Evolutionary conservation across 2,888 invertebrate species (phyloP).

Genomic region (Aphodius granarius): DNA sequence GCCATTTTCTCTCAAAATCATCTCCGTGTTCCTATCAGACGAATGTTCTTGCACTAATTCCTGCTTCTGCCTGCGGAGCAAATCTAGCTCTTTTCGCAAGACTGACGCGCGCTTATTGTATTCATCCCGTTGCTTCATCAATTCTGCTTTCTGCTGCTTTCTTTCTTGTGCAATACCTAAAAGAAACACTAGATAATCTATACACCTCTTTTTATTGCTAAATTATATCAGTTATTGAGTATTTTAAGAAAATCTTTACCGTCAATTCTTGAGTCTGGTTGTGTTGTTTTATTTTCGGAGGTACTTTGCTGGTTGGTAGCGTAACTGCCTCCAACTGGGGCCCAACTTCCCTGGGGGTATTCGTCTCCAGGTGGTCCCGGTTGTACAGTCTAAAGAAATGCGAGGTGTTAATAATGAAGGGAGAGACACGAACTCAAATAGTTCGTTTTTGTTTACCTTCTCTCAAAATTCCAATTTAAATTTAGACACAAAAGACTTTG

Average conservation of each 20-base stretch:
- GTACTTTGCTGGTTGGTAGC: slow-evolving; percentile 10
- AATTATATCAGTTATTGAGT: background rate
- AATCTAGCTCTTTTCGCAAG: slow-evolving; percentile 76
- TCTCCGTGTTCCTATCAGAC: slow-evolving; percentile 68
- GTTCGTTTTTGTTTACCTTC: slow-evolving; percentile 32
- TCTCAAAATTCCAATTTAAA: slow-evolving; percentile 29
- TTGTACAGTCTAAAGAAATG: slow-evolving; percentile 36
- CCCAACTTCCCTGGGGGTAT: slow-evolving; percentile 40
- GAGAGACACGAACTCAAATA: slow-evolving; percentile 7
- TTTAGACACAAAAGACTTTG: slow-evolving; percentile 24
- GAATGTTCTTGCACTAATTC: slow-evolving; percentile 75
- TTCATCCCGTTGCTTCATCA: slow-evolving; percentile 79
- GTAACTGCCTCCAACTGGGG: slow-evolving; percentile 31
- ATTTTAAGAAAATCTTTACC: background rate
- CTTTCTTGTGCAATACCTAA: slow-evolving; percentile 79
- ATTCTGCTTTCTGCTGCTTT: slow-evolving; percentile 78
- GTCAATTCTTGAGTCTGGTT: background rate
- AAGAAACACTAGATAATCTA: slow-evolving; percentile 31
- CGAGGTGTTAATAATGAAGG: slow-evolving; percentile 23
- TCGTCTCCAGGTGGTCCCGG: slow-evolving; percentile 37
- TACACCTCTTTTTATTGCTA: too few species aligned
- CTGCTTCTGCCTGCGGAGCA: slow-evolving; percentile 75
- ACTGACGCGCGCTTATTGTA: slow-evolving; percentile 75
- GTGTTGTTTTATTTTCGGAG: background rate
- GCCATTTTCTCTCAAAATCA: slow-evolving; percentile 80